Base-by-base conservation (phyloP, 2,888 invertebrate species). In the Peribatodes rhomboidaria region DNA sequence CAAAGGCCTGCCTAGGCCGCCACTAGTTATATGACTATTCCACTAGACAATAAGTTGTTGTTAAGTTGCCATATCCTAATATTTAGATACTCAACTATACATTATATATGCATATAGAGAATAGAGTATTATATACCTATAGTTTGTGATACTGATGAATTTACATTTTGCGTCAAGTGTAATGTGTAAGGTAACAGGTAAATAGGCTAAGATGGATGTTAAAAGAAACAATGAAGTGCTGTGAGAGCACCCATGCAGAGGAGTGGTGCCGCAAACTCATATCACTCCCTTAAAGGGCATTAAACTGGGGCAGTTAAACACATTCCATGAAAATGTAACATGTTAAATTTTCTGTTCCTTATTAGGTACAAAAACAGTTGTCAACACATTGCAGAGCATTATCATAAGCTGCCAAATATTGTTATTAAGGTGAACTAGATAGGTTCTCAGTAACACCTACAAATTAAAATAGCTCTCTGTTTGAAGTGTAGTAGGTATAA, bases 31-130 rank as follows among this genome's bases (percentile, higher is more conserved):
- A 83, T n/a, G 80, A 78, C 73, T 87, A 90, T 91, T 92, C 90
- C 92, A 91, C 79, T 92, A 92, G 92, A 92, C 91, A 92, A 92
- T 92, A 92, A 92, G 92, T 87, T 87, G 86, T 88, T 88, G 75
- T 88, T 92, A 90, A 90, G 90, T 92, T 92, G 92, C 92, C 92
- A 92, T 92, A 92, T 90, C 90, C 86, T 90, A 90, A 87, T 88
- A 83, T 87, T 90, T 90, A 92, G 92, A 90, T 90, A 92, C 90
- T 92, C 89, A 86, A 88, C 84, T 88, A 88, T 89, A 89, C 82
- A 88, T 77, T 74, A 81, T 80, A 82, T 86, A 87, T 85, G 84
- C 85, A 85, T 82, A 87, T 87, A 88, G 86, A 86, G 75, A 85
- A 80, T 88, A 90, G 86, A 87, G 81, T 89, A 88, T 84, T 80